Base-by-base conservation (phyloP, 2,888 invertebrate species). In the Polia nebulosa region DNA sequence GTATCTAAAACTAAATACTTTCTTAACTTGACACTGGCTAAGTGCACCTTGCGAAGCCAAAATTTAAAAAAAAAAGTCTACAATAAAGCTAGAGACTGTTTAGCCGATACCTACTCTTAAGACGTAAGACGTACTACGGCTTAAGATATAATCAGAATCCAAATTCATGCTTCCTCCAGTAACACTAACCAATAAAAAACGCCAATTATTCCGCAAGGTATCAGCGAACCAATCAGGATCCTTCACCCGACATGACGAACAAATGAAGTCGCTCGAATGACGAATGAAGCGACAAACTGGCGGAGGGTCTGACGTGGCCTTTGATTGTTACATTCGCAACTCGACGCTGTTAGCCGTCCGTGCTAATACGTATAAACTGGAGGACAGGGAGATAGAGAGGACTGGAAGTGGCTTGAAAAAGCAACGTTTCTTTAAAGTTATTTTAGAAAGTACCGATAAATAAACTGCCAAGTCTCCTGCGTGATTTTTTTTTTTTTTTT, bases 281-380 rank as follows among this genome's bases (percentile, higher is more conserved):
- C 83, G 85, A 86, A 90, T 88, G 86, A 82, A 86, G 87, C 84
- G 82, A 85, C 86, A 87, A 86, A 88, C 86, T 86, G 76, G 76
- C 73, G 74, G 65, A 78, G 80, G 78, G 84, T 80, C 83, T 81
- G 83, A 80, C 84, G 81, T 68, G 74, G 83, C 78, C 85, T 90
- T 88, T 91, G 90, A 89, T 90, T 91, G 88, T 85, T 82, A 82
- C 78, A 76, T 81, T 80, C 67, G 72, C 77, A 82, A 82, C 85
- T 80, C 81, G 72, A 78, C 65, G 74, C 78, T 63, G 74, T 80
- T 77, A 80, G 68, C 76, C 56, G 74, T 76, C 71, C 76, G 64
- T 73, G 60, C 63, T 81, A 81, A 80, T 82, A 79, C 71, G 73
- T 76, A 70, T 62, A 76, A 80, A 84, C 77, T 76, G 62, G 55